These are phyloP conservation scores for Acrobasis consociella DNA, from an alignment of 2,888 invertebrate genomes.

Conservation along the genomic window DNA sequence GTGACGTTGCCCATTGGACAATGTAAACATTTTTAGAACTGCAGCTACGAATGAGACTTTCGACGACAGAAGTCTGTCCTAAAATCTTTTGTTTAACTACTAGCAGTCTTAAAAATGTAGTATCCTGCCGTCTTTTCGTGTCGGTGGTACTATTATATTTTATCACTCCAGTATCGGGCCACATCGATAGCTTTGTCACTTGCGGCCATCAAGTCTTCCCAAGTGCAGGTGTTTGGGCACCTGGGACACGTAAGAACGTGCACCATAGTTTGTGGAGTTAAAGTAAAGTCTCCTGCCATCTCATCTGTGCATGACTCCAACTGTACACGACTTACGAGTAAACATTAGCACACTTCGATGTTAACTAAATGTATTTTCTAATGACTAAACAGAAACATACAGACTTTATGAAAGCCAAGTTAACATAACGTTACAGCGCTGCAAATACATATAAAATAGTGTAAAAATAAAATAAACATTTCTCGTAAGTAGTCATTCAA, in stretches of 20 bases:
- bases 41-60: no score
- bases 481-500: no score
- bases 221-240: no score
- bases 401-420: not conserved
- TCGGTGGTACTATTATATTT: no score
- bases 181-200: no score
- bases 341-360: not conserved
- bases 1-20: not conserved
- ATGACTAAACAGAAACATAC: not conserved
- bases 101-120: not conserved
- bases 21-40: not conserved
- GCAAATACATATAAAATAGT: not conserved
- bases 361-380: conserved; percentile 1
- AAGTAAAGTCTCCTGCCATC: not conserved
- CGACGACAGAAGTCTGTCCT: no score
- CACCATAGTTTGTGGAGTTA: no score
- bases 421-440: not conserved
- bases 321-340: not conserved
- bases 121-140: not conserved
- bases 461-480: not conserved
- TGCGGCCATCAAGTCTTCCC: no score
- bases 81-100: no score
- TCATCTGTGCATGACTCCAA: not conserved
- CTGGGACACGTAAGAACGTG: no score
- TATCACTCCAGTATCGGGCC: no score